Percentiles rank a stretch among this genome's conserved stretches.
These are phyloP conservation scores for Mylabris sibirica DNA, from an alignment of 2,888 invertebrate genomes.

Conservation along the genomic window DNA sequence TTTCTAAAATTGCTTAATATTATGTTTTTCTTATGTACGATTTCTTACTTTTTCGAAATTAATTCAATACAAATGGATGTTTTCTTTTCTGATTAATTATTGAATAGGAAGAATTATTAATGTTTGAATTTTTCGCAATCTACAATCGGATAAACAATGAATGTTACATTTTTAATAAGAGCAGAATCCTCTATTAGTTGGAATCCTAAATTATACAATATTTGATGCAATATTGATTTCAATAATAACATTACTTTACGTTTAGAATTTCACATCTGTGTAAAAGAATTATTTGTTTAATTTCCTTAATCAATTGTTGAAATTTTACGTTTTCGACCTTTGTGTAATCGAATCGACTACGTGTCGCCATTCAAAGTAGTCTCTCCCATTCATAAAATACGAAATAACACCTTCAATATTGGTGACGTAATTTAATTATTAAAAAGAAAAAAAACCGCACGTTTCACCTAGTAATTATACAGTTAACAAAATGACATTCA, in stretches of 20 bases:
- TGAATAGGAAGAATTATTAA: background rate
- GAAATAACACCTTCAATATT: constrained; percentile 24
- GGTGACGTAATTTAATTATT: constrained; percentile 18
- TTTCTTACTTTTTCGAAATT: constrained; percentile 5
- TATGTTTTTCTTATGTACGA: constrained; percentile 10
- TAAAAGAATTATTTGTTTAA: too few species aligned
- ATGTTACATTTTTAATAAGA: background rate
- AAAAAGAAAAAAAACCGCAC: constrained; percentile 4
- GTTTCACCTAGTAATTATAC: constrained; percentile 28
- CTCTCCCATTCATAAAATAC: constrained; percentile 26
- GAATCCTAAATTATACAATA: background rate
- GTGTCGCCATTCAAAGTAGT: constrained; percentile 18
- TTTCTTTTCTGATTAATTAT: background rate
- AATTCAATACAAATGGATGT: background rate
- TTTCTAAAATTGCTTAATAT: constrained; percentile 31
- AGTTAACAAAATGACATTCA: constrained; percentile 27
- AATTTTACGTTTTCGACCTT: constrained; percentile 33
- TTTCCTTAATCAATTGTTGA: constrained; percentile 9
- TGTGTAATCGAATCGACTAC: constrained; percentile 20
- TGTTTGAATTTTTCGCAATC: constrained; percentile 13
- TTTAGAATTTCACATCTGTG: too few species aligned
- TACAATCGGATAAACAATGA: background rate
- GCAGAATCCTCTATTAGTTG: constrained; percentile 5
- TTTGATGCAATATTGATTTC: background rate
- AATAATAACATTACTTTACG: too few species aligned